Evolutionary conservation across 1,140 invertebrate species (phyloP).

Genomic region (Drosophila mayri): DNA sequence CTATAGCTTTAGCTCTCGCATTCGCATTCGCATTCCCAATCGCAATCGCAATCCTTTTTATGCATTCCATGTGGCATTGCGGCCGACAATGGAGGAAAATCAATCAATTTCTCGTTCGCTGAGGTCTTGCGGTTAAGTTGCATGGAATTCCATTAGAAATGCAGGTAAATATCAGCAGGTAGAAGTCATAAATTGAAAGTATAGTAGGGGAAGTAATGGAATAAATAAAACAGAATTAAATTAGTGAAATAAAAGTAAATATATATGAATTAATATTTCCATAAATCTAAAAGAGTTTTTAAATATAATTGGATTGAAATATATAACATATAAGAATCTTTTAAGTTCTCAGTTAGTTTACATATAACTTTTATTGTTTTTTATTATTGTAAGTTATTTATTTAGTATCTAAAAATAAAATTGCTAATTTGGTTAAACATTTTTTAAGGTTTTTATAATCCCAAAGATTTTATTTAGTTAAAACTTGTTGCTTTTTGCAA

Average conservation of each 20-base stretch:
- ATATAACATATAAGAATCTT: background rate
- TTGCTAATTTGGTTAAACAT: background rate
- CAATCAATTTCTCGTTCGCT: constrained; percentile 36
- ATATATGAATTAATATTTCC: background rate
- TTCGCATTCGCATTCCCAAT: constrained; percentile 13
- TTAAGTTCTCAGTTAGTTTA: background rate
- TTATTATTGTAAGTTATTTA: background rate
- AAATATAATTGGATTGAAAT: background rate
- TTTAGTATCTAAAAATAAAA: background rate
- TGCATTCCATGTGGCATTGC: constrained; percentile 52
- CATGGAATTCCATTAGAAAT: constrained; percentile 1
- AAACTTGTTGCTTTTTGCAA: constrained; percentile 7
- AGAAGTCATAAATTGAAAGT: background rate
- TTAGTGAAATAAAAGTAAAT: background rate
- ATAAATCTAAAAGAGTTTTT: background rate
- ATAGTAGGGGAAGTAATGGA: background rate
- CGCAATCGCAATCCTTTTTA: constrained; percentile 53
- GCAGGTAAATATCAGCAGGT: background rate
- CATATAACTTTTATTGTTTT: background rate
- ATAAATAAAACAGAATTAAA: background rate
- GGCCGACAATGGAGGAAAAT: constrained; percentile 44
- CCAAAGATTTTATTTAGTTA: background rate
- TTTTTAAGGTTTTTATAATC: background rate
- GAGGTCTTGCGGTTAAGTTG: constrained; percentile 8
- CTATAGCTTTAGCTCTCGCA: background rate